Evolutionary conservation across 2,113 vertebrate genomes (phyloP), one percentile per base, ranked within the genome.

Genomic region (Gymnocephalus cernua): DNA sequence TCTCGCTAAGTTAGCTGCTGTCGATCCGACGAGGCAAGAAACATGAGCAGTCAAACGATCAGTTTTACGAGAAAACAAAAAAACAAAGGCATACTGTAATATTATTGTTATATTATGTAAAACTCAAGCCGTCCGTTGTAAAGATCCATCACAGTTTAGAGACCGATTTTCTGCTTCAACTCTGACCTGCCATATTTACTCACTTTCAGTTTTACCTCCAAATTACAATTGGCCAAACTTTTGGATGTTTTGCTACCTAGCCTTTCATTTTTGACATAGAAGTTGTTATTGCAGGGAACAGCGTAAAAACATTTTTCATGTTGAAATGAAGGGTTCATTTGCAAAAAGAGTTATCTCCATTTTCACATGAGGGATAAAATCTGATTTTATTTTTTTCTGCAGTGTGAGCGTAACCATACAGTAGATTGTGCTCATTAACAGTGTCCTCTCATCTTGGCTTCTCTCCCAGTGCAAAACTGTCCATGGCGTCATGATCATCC

Each of bases 371-470:
- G 38, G 38, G 9, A 41, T 41, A 32, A 32, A 32, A 6, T 32
- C 32, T 6, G 32, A 32, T 32, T 32, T 32, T 6, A 1, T 6
- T 6, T 32, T 32, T 32, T 32, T 32, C 61, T 57, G 66, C 61
- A 63, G 56, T 53, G 61, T 80, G 77, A 80, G 69, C 3, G 51
- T 63, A 51, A 61, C n/a, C 64, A 14, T 23, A 11, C 53, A 74
- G 12, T 13, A 14, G 10, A 68, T 32, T 6, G 12, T n/a, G 56
- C 27, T 78, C 38, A 45, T 80, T 32, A 59, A 6, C 15, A 25
- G 4, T 58, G 69, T 79, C 58, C 51, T 54, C 56, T 74, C 6
- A 2, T 61, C 75, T 62, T 45, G 15, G 9, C 44, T 11, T 27
- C 53, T 58, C 48, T 48, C 57, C n/a, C 27, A 56, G 15, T 57